Conservation (phyloP, 1,140 invertebrate species). For the Scaptomyza graminum region DNA sequence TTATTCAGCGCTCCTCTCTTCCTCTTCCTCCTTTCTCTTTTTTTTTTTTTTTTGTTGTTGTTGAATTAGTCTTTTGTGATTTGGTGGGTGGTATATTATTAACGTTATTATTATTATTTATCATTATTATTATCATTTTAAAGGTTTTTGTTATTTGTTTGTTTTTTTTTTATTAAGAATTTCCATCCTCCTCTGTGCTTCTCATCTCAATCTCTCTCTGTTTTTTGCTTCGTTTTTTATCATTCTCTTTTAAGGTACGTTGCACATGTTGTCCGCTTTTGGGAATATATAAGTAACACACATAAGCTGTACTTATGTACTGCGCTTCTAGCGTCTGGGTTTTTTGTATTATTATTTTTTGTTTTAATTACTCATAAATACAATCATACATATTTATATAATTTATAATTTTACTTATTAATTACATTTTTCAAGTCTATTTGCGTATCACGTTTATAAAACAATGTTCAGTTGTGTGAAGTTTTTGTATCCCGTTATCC, state of each 20-base stretch:
- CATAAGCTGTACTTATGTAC: slow-evolving; percentile 78
- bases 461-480: slow-evolving; percentile 81
- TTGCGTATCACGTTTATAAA: slow-evolving; percentile 81
- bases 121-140: slow-evolving; percentile 34
- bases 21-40: not conserved
- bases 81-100: slow-evolving; percentile 76
- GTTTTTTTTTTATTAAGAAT: slow-evolving; percentile 26
- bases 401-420: slow-evolving; percentile 80
- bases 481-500: slow-evolving; percentile 64
- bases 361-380: slow-evolving; percentile 76
- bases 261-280: slow-evolving; percentile 79
- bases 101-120: slow-evolving; percentile 26
- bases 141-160: slow-evolving; percentile 8
- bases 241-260: slow-evolving; percentile 72
- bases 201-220: slow-evolving; percentile 14
- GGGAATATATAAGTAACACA: slow-evolving; percentile 67
- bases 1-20: slow-evolving; percentile 17
- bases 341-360: slow-evolving; percentile 53
- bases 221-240: slow-evolving; percentile 43
- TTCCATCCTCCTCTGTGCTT: slow-evolving; percentile 20
- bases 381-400: slow-evolving; percentile 66
- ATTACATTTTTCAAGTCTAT: slow-evolving; percentile 80
- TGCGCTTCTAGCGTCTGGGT: slow-evolving; percentile 75
- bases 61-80: slow-evolving; percentile 80
- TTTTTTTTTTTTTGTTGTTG: slow-evolving; percentile 27